Base-by-base conservation (phyloP, 2,113 vertebrate genomes). In the Sialia sialis region DNA sequence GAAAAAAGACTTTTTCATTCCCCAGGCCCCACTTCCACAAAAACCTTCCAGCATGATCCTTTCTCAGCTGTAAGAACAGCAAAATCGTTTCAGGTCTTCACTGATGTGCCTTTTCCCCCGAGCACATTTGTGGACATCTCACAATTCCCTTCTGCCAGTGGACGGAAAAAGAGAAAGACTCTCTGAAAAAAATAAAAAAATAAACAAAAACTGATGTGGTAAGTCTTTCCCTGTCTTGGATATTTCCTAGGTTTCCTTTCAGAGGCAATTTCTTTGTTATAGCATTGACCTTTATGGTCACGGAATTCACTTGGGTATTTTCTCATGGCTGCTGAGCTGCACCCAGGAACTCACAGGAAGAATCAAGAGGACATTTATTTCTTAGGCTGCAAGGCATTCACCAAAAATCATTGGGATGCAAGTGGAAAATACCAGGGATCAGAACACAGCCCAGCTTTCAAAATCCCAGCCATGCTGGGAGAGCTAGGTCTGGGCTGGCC, bases 1-100 rank as follows among this genome's bases (percentile, higher is more conserved):
- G 43, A 58, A 70, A 90, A 93, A 94, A 81, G 64, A 36, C 39
- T 69, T 94, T 94, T 94, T 76, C 70, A 36, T 89, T 93, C 83
- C 68, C 77, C 36, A 81, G 76, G 43, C 51, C 17, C 34, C 36
- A 22, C 69, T 95, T 84, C 64, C 64, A 43, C 14, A 67, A 73
- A 90, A 93, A 78, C 44, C 68, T 92, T 80, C 20, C 16, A 0
- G 68, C 55, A 13, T 0, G 6, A 86, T 51, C 68, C 48, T 56
- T 89, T 46, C 75, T 81, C 62, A 85, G 56, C 46, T 59, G 8
- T 51, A 74, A 84, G 34, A n/a, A 60, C 36, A 74, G 68, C 48
- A 86, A 67, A 92, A 70, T 25, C 36, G 30, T 66, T 86, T 66
- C 55, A 55, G 72, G 59, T 18, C 6, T 39, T 81, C 4, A 1